These are phyloP conservation scores for Ochotona princeps DNA, from an alignment of 2,113 vertebrate genomes.

Conservation along the genomic window DNA sequence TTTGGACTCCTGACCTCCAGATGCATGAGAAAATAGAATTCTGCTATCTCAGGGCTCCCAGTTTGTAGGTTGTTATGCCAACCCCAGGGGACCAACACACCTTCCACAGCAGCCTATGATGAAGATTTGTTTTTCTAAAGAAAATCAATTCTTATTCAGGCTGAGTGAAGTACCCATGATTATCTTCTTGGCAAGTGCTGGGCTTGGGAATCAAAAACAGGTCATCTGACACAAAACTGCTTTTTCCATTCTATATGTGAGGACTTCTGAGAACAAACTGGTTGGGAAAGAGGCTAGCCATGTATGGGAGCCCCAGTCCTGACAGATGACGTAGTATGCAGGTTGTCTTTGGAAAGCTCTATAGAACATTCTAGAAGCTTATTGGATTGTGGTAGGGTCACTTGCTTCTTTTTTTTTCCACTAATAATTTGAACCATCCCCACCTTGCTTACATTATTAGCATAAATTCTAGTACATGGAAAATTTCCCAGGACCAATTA, in stretches of 20 bases:
- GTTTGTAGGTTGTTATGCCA: not conserved
- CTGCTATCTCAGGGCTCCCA: not conserved
- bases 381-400: not conserved
- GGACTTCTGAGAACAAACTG: not conserved
- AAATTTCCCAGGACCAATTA: not conserved
- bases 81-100: no score
- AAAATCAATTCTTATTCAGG: not conserved
- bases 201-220: not conserved
- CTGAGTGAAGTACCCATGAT: not conserved
- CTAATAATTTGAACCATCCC: not conserved
- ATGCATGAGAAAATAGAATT: not conserved
- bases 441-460: not conserved
- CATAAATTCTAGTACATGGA: not conserved
- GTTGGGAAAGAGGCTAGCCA: not conserved
- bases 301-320: not conserved
- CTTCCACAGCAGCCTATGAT: not conserved
- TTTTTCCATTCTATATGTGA: not conserved
- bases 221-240: not conserved
- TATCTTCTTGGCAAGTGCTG: not conserved
- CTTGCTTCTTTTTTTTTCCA: not conserved
- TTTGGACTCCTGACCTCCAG: not conserved
- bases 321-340: not conserved
- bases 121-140: not conserved
- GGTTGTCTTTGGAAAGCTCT: not conserved
- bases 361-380: not conserved